Percentiles rank a stretch among this genome's conserved stretches.
These are phyloP conservation scores for Chionoecetes opilio DNA, from an alignment of 1,140 invertebrate species.

Conservation along the genomic window DNA sequence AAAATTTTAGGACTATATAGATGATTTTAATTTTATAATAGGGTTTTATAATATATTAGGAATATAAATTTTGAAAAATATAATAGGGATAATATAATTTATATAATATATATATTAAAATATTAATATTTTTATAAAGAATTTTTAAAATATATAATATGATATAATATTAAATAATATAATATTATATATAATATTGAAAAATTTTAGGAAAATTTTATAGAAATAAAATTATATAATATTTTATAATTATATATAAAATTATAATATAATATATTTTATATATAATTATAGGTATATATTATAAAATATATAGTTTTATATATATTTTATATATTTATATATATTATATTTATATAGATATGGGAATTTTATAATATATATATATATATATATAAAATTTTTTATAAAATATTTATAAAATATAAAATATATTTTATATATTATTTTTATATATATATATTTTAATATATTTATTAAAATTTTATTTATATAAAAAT, in stretches of 20 bases:
- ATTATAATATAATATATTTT: not conserved
- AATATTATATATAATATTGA: not conserved
- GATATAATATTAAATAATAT: constrained; percentile 10
- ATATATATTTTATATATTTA: no score
- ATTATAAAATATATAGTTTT: not conserved
- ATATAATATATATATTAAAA: not conserved
- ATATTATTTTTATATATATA: no score
- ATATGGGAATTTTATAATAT: no score
- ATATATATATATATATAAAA: no score
- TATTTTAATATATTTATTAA: no score
- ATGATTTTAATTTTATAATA: no score
- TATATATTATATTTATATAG: no score
- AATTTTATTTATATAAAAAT: no score
- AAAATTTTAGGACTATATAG: no score
- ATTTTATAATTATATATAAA: not conserved
- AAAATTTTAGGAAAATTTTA: not conserved
- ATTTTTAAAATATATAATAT: not conserved
- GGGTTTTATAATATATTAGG: not conserved
- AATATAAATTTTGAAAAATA: not conserved
- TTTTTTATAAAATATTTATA: no score
- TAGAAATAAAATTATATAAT: not conserved
- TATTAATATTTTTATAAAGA: not conserved
- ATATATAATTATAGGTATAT: not conserved
- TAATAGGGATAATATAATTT: not conserved
- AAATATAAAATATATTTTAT: no score